Base-by-base conservation (phyloP, 2,888 invertebrate species). In the Cosmia trapezina region DNA sequence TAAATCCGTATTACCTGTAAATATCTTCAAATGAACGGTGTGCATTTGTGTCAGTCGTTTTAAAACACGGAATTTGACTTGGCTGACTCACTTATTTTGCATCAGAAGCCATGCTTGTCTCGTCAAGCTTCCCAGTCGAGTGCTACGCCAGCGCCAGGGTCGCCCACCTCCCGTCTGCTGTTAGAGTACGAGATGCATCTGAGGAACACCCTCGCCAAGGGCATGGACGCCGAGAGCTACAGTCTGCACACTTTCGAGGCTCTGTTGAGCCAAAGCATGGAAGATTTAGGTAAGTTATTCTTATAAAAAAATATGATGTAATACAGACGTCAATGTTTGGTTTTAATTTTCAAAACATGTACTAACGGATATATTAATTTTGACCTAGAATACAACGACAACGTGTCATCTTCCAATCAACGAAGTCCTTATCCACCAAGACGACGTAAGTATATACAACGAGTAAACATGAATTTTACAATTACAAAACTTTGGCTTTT, bases 221-320 rank as follows among this genome's bases (percentile, higher is more conserved):
- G 99, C 84, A 98, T 99, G 98, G 99, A 99, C 89, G 99, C 99
- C 11, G 99, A 99, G 94, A 98, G 98, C 92, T 99, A 98, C 94
- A 98, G 98, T 92, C 96, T 99, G 85, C 99, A 99, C 91, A 99
- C 99, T 1, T 99, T 99, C 90, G 99, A 99, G 95, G 98, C 99
- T 73, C 96, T 99, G 78, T 96, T 99, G 80, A 98, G 98, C 68
- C 99, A 99, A 95, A 99, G 98, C 95, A 98, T 99, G 98, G 99
- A 99, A 94, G 99, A 99, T 96, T 97, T 99, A 95, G 99, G 98
- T 98, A 60, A 59, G 64, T 65, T 49, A 28, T 41, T 51, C 3
- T n/a, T 64, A 8, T 19, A 47, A 0, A 19, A 33, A n/a, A n/a
- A n/a, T n/a, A 6, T n/a, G 6, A 53, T 8, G 14, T 41, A 19